Percentiles rank a stretch among this genome's conserved stretches.
Evolutionary conservation across 2,888 invertebrate genomes (phyloP).

Genomic region (Priapulus caudatus): DNA sequence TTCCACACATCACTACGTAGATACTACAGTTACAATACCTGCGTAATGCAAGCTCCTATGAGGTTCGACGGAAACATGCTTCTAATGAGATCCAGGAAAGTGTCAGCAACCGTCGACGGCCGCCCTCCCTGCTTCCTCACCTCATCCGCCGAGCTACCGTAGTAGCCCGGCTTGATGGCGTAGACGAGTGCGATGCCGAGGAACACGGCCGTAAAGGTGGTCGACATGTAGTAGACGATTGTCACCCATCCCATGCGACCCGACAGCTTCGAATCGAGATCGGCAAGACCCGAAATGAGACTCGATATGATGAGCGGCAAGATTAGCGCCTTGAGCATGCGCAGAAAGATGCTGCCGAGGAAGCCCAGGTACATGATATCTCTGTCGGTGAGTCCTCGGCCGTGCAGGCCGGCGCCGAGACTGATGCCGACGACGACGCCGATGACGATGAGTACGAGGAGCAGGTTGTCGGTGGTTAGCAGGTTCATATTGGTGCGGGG

Average conservation of each 20-base stretch:
- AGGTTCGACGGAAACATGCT: constrained; percentile 87
- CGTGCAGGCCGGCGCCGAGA: no score
- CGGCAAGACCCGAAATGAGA: constrained; percentile 81
- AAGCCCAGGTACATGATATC: constrained; percentile 89
- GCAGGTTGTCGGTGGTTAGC: no score
- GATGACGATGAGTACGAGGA: no score
- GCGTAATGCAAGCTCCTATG: constrained; percentile 67
- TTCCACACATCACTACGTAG: no score
- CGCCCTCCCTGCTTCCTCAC: constrained; percentile 39
- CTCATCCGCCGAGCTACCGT: no score
- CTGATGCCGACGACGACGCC: no score
- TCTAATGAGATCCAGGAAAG: constrained; percentile 78
- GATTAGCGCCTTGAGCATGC: constrained; percentile 90
- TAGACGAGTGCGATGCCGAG: no score
- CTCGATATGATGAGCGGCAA: constrained; percentile 56
- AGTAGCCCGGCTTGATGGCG: background rate
- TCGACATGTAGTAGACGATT: constrained; percentile 77
- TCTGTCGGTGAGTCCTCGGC: constrained; percentile 39
- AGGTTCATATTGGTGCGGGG: no score
- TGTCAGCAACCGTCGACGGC: constrained; percentile 71
- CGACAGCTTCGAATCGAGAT: constrained; percentile 76
- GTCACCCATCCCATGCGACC: constrained; percentile 75
- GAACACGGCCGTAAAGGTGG: constrained; percentile 80
- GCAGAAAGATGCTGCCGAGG: constrained; percentile 82
- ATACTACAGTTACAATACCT: no score